Percentiles rank a stretch among this genome's conserved stretches.
Conservation (phyloP, 2,888 invertebrate genomes). For the Sisyra terminalis region DNA sequence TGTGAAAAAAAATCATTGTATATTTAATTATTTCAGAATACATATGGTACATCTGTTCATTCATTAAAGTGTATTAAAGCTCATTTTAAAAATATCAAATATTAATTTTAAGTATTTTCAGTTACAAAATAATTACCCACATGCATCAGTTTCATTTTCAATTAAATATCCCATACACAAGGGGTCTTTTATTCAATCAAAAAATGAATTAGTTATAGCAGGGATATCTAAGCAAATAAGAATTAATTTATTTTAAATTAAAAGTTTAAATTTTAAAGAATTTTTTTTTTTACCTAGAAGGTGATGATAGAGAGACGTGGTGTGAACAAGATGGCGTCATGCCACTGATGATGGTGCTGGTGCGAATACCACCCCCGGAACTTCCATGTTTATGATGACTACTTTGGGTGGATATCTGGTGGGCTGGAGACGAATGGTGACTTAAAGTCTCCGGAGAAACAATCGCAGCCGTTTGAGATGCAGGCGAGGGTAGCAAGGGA, state of each 20-base stretch:
- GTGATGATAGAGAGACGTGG: slow-evolving; percentile 36
- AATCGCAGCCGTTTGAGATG: slow-evolving; percentile 54
- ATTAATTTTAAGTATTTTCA: too few species aligned
- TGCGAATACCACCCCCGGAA: slow-evolving; percentile 5
- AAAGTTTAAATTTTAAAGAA: too few species aligned
- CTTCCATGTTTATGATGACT: slow-evolving; percentile 13
- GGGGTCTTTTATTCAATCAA: neutral
- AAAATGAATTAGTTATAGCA: neutral
- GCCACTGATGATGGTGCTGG: slow-evolving; percentile 10
- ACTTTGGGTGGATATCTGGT: slow-evolving; percentile 15
- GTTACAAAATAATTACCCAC: too few species aligned
- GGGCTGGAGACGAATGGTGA: slow-evolving; percentile 47
- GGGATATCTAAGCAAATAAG: neutral
- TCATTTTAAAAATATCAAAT: too few species aligned
- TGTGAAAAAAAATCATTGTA: too few species aligned
- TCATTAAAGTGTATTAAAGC: too few species aligned
- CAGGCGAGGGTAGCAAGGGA: slow-evolving; percentile 54
- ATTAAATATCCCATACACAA: neutral
- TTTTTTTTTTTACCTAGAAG: slow-evolving; percentile 26
- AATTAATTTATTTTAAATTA: too few species aligned
- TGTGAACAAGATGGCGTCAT: slow-evolving; percentile 35
- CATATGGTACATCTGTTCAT: too few species aligned
- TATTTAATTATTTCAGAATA: too few species aligned
- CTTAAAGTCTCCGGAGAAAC: slow-evolving; percentile 60
- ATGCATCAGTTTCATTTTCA: neutral